phyloP scores from a whole-genome alignment of 2,888 invertebrate genomes.

The Lysandra bellargus region DNA sequence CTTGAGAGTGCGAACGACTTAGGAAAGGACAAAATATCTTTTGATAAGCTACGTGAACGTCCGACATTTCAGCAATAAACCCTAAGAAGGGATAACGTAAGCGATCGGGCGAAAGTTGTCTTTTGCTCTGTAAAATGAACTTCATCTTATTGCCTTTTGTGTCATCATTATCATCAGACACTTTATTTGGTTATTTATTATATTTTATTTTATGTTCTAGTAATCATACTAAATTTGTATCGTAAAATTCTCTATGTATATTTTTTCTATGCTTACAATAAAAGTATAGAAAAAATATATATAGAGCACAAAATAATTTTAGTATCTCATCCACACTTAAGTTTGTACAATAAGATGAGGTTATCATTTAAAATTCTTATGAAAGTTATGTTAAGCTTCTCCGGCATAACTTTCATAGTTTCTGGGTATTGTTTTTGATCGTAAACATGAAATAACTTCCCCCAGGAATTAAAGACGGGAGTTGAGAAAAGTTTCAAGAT shows the following conservation, averaged over 20 bases:
- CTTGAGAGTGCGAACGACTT: constrained; percentile 10
- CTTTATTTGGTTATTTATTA: not conserved
- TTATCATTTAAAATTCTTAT: constrained; percentile 24
- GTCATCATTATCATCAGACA: not conserved
- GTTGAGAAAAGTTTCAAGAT: constrained; percentile 25
- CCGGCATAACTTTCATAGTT: constrained; percentile 46
- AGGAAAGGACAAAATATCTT: not conserved
- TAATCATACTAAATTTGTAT: not conserved
- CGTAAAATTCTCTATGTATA: not conserved
- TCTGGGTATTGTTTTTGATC: constrained; percentile 42
- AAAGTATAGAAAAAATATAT: not conserved
- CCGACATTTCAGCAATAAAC: constrained; percentile 20
- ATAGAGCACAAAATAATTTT: not conserved
- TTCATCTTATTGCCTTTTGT: not conserved
- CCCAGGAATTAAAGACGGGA: constrained; percentile 22
- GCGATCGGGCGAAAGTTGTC: constrained; percentile 11
- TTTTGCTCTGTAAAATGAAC: not conserved
- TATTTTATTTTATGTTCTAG: not conserved
- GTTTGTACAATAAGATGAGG: not conserved
- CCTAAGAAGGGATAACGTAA: constrained; percentile 18
- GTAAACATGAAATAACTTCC: constrained; percentile 29
- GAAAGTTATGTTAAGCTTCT: constrained; percentile 5
- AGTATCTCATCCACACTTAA: not conserved
- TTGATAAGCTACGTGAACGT: constrained; percentile 15
- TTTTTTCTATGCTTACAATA: too few species aligned